phyloP scores from a whole-genome alignment of 2,888 invertebrate genomes.

The Ceriagrion tenellum region DNA sequence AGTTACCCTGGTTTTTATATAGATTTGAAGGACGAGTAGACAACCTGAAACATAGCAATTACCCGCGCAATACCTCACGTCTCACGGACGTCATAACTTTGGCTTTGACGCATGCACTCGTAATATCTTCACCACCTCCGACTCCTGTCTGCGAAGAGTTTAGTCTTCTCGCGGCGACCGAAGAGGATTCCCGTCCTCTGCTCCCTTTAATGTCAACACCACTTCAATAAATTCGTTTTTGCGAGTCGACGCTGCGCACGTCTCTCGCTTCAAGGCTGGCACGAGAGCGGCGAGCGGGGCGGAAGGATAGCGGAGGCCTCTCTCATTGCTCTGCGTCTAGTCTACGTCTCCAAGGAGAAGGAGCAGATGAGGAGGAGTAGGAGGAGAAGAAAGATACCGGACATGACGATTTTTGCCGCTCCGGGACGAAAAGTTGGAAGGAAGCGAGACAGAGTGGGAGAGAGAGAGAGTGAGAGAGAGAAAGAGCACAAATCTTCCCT shows the following conservation, averaged over 20 bases:
- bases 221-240: neutral
- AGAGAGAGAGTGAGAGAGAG: neutral
- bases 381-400: neutral
- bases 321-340: no score
- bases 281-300: no score
- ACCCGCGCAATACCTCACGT: no score
- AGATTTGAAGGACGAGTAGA: no score
- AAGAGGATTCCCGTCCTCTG: neutral
- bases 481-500: neutral
- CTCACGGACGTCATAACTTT: neutral
- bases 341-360: no score
- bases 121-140: neutral
- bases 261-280: neutral
- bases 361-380: no score
- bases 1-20: no score
- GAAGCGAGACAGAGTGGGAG: neutral
- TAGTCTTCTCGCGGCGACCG: neutral
- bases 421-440: neutral
- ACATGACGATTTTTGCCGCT: neutral
- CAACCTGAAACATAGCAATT: no score
- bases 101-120: neutral
- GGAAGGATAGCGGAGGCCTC: no score
- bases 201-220: slow-evolving; percentile 1
- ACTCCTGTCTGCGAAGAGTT: neutral
- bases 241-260: neutral